These are phyloP conservation scores for Globicephala melas DNA, from an alignment of 2,113 vertebrate species.

Conservation along the genomic window DNA sequence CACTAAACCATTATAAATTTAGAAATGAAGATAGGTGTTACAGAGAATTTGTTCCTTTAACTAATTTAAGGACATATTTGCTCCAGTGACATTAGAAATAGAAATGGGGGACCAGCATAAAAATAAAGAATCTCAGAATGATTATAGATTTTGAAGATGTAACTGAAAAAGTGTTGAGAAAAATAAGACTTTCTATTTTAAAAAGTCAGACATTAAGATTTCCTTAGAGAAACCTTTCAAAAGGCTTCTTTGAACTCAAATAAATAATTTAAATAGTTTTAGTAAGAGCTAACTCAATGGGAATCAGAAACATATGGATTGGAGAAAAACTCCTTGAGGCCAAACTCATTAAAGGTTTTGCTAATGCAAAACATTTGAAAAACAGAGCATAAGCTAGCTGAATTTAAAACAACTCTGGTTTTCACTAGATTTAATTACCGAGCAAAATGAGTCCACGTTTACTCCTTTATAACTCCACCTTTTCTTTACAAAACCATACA, in stretches of 20 bases:
- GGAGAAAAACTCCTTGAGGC: slow-evolving; percentile 58
- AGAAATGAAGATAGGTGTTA: not conserved
- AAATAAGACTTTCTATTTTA: not conserved
- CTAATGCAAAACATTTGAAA: slow-evolving; percentile 69
- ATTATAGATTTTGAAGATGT: not conserved
- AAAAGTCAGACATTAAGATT: slow-evolving; percentile 27
- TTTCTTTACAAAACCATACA: not conserved
- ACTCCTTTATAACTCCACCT: not conserved
- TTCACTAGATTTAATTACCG: slow-evolving; percentile 53
- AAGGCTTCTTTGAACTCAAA: slow-evolving; percentile 31
- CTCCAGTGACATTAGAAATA: not conserved
- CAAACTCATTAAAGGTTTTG: slow-evolving; percentile 69
- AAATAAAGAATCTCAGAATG: not conserved
- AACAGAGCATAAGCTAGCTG: slow-evolving; percentile 3
- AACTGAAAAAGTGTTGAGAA: not conserved
- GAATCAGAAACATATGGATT: slow-evolving; percentile 71
- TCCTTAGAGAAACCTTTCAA: slow-evolving; percentile 35
- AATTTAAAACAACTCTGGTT: slow-evolving; percentile 50
- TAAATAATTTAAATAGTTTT: slow-evolving; percentile 72
- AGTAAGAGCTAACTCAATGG: slow-evolving; percentile 39
- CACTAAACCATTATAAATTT: slow-evolving; percentile 25
- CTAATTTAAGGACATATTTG: not conserved
- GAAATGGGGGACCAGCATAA: not conserved
- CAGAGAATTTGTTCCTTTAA: not conserved
- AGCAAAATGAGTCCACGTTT: slow-evolving; percentile 20